Evolutionary conservation across 2,113 vertebrate species (phyloP).

Genomic region (Rissa tridactyla): DNA sequence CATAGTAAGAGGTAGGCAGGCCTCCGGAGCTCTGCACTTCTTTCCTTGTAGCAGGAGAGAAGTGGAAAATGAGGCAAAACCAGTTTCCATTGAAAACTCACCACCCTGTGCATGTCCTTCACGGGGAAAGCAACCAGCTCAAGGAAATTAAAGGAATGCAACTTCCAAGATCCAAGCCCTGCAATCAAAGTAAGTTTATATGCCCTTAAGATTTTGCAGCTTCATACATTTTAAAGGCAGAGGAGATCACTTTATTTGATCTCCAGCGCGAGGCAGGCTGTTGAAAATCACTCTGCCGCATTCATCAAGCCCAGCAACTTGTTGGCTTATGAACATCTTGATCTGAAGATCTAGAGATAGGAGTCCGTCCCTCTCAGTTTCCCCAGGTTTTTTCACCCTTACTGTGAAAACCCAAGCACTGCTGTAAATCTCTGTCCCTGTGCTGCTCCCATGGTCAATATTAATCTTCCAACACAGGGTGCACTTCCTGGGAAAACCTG

Average conservation of each 20-base stretch:
- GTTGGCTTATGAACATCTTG: neutral
- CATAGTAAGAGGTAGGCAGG: conserved; percentile 42
- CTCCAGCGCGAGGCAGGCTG: neutral
- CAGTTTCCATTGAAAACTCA: conserved; percentile 51
- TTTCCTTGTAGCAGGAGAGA: conserved; percentile 49
- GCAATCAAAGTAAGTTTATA: conserved; percentile 41
- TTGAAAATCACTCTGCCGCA: neutral
- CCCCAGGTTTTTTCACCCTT: neutral
- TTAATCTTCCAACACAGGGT: neutral
- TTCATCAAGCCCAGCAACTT: neutral
- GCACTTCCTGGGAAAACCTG: neutral
- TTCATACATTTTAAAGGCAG: conserved; percentile 37
- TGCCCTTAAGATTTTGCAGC: conserved; percentile 35
- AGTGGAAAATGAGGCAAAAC: conserved; percentile 66
- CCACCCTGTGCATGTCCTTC: conserved; percentile 10
- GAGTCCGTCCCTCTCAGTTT: neutral
- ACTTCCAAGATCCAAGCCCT: conserved; percentile 42
- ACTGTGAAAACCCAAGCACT: neutral
- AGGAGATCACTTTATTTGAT: conserved; percentile 23
- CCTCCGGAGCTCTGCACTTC: conserved; percentile 11
- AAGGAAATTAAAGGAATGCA: conserved; percentile 47
- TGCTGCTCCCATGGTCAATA: neutral
- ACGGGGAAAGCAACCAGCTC: neutral
- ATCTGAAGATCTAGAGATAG: neutral
- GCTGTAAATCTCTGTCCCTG: neutral